These are phyloP conservation scores for Ataeniobius toweri DNA, from an alignment of 2,797 vertebrate genomes.

Conservation along the genomic window DNA sequence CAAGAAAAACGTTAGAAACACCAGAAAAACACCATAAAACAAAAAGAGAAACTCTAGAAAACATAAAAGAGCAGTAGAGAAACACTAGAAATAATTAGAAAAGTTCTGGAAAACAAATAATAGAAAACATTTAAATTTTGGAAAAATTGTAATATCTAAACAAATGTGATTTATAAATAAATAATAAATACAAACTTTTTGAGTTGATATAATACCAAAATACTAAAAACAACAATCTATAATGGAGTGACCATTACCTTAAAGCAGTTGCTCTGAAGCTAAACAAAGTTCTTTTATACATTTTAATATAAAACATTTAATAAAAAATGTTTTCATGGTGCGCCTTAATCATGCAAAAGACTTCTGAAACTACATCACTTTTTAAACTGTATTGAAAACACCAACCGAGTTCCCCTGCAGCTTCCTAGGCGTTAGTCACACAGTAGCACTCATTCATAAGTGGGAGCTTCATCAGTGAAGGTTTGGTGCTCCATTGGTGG, in stretches of 20 bases:
- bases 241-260: background rate
- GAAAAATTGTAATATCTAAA: background rate
- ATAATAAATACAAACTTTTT: no score
- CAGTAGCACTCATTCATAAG: slow-evolving; percentile 56
- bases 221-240: background rate
- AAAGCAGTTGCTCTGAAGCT: slow-evolving; percentile 4
- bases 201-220: no score
- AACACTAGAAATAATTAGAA: no score
- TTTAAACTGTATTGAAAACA: slow-evolving; percentile 42
- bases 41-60: background rate
- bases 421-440: slow-evolving; percentile 32
- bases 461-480: slow-evolving; percentile 11
- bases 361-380: slow-evolving; percentile 40
- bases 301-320: slow-evolving; percentile 36
- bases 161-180: no score
- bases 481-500: slow-evolving; percentile 47
- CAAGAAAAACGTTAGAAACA: background rate
- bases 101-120: background rate
- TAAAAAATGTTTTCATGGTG: slow-evolving; percentile 13
- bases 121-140: background rate
- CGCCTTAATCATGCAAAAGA: slow-evolving; percentile 26
- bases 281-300: slow-evolving; percentile 32
- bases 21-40: background rate
- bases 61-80: no score
- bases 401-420: slow-evolving; percentile 20